A percentile compares a stretch with the other conserved stretches of the same genome.
These are phyloP conservation scores for Cremastobaeus sp. DNA, from an alignment of 2,888 invertebrate genomes.

Conservation along the genomic window DNA sequence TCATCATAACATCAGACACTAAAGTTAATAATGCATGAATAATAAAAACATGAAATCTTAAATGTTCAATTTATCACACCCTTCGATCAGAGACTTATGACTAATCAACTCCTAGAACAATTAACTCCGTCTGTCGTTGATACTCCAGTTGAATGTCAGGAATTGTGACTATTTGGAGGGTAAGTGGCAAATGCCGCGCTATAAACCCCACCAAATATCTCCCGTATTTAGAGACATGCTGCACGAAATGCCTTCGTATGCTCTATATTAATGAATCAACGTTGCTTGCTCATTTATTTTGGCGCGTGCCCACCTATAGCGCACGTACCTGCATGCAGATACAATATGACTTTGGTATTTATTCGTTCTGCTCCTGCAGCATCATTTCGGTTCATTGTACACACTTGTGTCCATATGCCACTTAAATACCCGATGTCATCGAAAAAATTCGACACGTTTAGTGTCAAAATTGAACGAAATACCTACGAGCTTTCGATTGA, in stretches of 20 bases:
- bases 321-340: constrained; percentile 55
- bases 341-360: constrained; percentile 62
- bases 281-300: constrained; percentile 42
- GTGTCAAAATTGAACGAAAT: constrained; percentile 21
- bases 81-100: constrained; percentile 53
- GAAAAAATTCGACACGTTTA: constrained; percentile 69
- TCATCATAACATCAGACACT: too few relatives aligned
- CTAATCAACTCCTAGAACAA: constrained; percentile 61
- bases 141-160: constrained; percentile 66
- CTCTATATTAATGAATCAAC: constrained; percentile 53
- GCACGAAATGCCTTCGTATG: constrained; percentile 11
- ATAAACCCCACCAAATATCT: constrained; percentile 51
- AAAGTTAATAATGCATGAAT: too few relatives aligned
- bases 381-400: constrained; percentile 60
- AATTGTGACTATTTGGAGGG: constrained; percentile 60
- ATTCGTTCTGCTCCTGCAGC: constrained; percentile 66
- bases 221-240: constrained; percentile 24
- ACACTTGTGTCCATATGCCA: constrained; percentile 66
- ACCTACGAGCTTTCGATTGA: too few relatives aligned
- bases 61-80: too few relatives aligned
- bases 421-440: constrained; percentile 68
- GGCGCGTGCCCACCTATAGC: constrained; percentile 51
- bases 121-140: constrained; percentile 68
- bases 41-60: constrained; percentile 1
- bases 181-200: constrained; percentile 58